phyloP scores from a whole-genome alignment of 2,888 invertebrate species.

The Leucophora obtusa region DNA sequence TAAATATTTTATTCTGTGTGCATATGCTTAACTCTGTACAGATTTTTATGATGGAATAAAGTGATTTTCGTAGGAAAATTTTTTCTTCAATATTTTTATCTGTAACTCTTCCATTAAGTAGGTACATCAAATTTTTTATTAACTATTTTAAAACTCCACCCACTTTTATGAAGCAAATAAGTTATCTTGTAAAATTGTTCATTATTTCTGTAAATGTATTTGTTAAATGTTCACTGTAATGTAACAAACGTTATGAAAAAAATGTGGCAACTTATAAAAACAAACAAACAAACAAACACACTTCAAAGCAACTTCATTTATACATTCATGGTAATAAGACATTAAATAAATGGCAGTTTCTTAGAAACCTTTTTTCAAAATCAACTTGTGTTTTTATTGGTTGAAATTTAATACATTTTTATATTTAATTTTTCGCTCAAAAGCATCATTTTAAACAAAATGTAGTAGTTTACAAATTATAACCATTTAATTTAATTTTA shows the following conservation, averaged over 20 bases:
- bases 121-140: neutral
- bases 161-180: conserved; percentile 28
- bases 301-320: conserved; percentile 51
- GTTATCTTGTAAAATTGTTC: neutral
- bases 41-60: too few relatives aligned
- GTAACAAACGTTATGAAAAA: conserved; percentile 13
- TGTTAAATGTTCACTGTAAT: conserved; percentile 27
- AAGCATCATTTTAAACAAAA: neutral
- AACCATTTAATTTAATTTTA: neutral
- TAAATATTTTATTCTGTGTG: too few relatives aligned
- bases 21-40: too few relatives aligned
- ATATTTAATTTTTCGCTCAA: neutral
- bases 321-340: conserved; percentile 51
- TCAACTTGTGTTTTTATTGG: conserved; percentile 52
- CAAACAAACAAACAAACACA: conserved; percentile 53
- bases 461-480: neutral
- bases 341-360: neutral
- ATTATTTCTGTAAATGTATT: neutral
- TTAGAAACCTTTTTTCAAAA: neutral
- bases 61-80: too few relatives aligned
- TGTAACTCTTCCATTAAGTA: too few relatives aligned
- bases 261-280: conserved; percentile 44
- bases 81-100: too few relatives aligned
- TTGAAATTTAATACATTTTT: conserved; percentile 33
- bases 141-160: conserved; percentile 39